Base-by-base conservation (phyloP, 1,140 invertebrate genomes). In the Atta texana region DNA sequence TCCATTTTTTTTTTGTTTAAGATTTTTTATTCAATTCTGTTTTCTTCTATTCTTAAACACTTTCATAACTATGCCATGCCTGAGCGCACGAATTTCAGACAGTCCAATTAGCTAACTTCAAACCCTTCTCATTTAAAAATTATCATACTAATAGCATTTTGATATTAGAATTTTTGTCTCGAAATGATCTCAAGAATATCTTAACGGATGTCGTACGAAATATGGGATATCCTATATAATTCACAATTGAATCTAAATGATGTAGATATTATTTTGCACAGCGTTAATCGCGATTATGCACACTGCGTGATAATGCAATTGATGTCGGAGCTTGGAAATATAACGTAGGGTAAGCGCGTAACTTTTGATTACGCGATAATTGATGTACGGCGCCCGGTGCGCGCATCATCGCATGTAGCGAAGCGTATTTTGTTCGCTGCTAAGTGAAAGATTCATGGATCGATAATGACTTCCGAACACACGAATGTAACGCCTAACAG, bases 401-500 rank as follows among this genome's bases (percentile, higher is more conserved):
- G 55, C 80, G 64, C 68, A 61, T 82, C 68, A 39, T 18, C 68
- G 39, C 39, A 57, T 53, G 44, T 39, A 71, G 10, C 49, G 78
- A n/a, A 57, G 21, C 55, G 18, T 84, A 84, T 61, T 75, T 64
- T 34, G 44, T 49, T 59, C 53, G n/a, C 24, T 39, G 80, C 72
- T 75, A 84, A 84, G 80, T 84, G 80, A 84, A 84, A 84, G 69
- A 84, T 84, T 84, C 80, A 84, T 75, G 80, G 55, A 75, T 84
- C 69, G 55, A 84, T 84, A 84, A 84, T 84, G 80, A 84, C 69
- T 84, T 74, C 28, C 80, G 69, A 84, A 57, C 55, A 51, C 31
- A 49, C 24, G 61, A 84, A 63, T 39, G 14, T 49, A 69, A 78
- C 24, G 21, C 51, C 80, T 18, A n/a, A 8, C 2, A 24, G 24